Base-by-base conservation (phyloP, 2,888 invertebrate genomes). In the Trichogramma dendrolimi region DNA sequence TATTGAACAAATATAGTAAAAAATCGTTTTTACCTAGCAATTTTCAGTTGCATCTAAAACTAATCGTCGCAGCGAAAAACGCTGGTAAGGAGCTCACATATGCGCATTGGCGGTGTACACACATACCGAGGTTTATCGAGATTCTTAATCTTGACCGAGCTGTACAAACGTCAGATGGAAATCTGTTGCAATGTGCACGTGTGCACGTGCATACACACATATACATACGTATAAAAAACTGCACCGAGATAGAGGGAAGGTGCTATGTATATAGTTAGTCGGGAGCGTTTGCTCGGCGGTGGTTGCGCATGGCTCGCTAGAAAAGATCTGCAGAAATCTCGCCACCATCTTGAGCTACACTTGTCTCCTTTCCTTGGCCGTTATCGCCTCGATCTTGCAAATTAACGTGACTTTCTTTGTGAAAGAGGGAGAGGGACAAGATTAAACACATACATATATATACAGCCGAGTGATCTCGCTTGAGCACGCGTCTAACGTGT, bases 281-380 rank as follows among this genome's bases (percentile, higher is more conserved):
- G 2, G 27, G 27, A 27, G 27, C 27, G 27, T 27, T 27, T 27
- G 27, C 27, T 27, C 27, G 27, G 27, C 27, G 27, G 27, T 27
- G 27, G 27, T 27, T 27, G 27, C 27, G 27, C 27, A 27, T 3
- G 27, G 27, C 27, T 27, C 27, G 46, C 49, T 14, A 10, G 27
- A 59, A 62, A 62, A 65, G 67, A 63, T 63, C 64, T 61, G 63
- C 65, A 61, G 64, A 65, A 64, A 69, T 68, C 68, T 66, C 68
- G 68, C 27, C 70, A 66, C 68, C 68, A 63, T 68, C 70, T 67
- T 68, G 67, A 70, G 69, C 67, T 70, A 69, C 70, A 70, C 69
- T 70, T 70, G 70, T 70, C 70, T 63, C 63, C 53, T 27, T 27
- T 27, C 27, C 27, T 27, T 11, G 7, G 58, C 42, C 51, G 14